phyloP scores from a whole-genome alignment of 2,888 invertebrate species.

The Galeruca laticollis region DNA sequence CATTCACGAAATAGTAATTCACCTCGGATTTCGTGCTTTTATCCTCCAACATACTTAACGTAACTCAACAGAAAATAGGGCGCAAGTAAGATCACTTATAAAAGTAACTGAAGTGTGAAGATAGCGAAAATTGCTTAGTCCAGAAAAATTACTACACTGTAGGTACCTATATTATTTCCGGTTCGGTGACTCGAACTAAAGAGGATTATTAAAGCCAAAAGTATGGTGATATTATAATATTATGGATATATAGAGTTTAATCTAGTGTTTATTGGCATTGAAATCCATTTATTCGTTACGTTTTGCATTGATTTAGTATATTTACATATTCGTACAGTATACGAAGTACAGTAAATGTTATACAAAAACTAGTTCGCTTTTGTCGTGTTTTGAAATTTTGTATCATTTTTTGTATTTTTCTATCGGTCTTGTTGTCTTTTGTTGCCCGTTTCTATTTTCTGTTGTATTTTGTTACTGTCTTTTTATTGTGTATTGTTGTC shows the following conservation, averaged over 20 bases:
- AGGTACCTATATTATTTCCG: neutral
- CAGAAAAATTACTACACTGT: constrained; percentile 27
- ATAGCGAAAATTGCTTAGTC: constrained; percentile 41
- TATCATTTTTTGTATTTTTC: too few relatives aligned
- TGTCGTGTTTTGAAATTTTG: too few relatives aligned
- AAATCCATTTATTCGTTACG: too few relatives aligned
- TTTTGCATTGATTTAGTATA: too few relatives aligned
- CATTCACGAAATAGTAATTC: constrained; percentile 12
- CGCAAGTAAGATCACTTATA: constrained; percentile 31
- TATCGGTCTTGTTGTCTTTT: too few relatives aligned
- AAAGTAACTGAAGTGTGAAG: constrained; percentile 42
- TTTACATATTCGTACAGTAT: too few relatives aligned
- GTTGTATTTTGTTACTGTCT: too few relatives aligned
- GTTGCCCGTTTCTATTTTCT: too few relatives aligned
- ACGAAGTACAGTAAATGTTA: too few relatives aligned
- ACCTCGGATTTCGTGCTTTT: constrained; percentile 22
- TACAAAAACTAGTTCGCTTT: too few relatives aligned
- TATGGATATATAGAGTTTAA: neutral
- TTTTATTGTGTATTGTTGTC: too few relatives aligned
- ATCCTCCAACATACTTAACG: constrained; percentile 21
- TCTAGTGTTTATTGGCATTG: neutral
- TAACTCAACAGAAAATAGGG: constrained; percentile 44
- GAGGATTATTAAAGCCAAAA: neutral
- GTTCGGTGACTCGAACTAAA: neutral
- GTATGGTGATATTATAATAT: neutral